Conservation (phyloP, 2,113 vertebrate genomes). For the Cinclus mexicanus region DNA sequence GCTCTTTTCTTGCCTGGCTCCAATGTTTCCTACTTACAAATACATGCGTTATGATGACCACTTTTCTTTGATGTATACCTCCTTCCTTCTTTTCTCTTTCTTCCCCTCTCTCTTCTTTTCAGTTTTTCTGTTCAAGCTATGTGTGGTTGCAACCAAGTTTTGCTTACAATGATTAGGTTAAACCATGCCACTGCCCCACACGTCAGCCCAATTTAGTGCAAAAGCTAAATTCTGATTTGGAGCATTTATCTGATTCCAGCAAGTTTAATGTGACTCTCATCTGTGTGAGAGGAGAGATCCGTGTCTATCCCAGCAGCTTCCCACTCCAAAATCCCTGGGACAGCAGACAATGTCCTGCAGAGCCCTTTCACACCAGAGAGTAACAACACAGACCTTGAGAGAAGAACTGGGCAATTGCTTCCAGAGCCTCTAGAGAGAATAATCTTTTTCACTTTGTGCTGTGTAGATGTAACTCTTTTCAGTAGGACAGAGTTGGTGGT, state of each 20-base stretch:
- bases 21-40: not conserved
- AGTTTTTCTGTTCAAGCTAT: not conserved
- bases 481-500: not conserved
- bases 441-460: not conserved
- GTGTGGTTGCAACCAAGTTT: not conserved
- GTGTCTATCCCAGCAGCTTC: not conserved
- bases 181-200: not conserved
- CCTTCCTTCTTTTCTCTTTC: not conserved
- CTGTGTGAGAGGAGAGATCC: rapidly evolving
- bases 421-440: not conserved
- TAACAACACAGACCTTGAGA: rapidly evolving
- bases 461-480: not conserved
- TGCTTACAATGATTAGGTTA: not conserved
- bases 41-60: not conserved
- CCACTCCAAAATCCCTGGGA: not conserved
- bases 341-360: not conserved
- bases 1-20: not conserved
- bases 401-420: not conserved
- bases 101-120: not conserved
- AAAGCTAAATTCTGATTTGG: not conserved
- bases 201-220: not conserved
- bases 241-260: not conserved
- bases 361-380: not conserved
- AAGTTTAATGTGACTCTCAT: not conserved
- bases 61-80: not conserved